Evolutionary conservation across 92 coral and sea anemone genomes (phyloP), one percentile per base, ranked within the genome.

Genomic region (Chrysogorgia sp.): DNA sequence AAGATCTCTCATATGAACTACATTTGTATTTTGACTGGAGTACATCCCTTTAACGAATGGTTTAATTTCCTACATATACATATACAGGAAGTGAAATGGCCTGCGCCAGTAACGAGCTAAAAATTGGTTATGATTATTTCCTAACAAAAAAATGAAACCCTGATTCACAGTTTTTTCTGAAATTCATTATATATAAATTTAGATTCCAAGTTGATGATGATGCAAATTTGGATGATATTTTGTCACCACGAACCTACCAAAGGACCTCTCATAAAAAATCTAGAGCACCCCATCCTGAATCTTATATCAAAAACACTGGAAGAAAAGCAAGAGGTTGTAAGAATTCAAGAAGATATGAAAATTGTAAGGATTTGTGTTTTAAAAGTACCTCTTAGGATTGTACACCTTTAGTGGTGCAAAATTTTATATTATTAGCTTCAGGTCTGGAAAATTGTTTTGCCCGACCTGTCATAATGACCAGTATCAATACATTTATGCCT

Each of bases 281-380:
- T 15, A 57, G 65, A 13, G 79, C 79, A 32, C 79, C 79, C 20
- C 35, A 52, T 22, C 79, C 88, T 6, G 86, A 89, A 49, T 81
- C 79, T 67, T 85, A 74, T 58, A 63, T 77, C 41, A 86, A 75
- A 22, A 78, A 78, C 60, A 33, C 84, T 22, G 89, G 84, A 41
- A 82, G 82, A 25, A 86, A 71, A 19, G 85, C 86, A 67, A 84
- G 74, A 63, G 99, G 99, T 4, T 88, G 66, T 84, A 71, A 84
- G 8, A 85, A 90, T 23, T 87, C 81, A 76, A 84, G 96, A 61
- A 86, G 92, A 78, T 86, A 80, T 85, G 99, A 96, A 82, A 96
- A 96, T 82, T 88, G 99, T 96, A 63, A 82, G 97, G 66, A 1
- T 14, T 33, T 21, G 14, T 17, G 0, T 7, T 32, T 9, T 12